These are phyloP conservation scores for Laterallus jamaicensis DNA, from an alignment of 2,113 vertebrate genomes.

Conservation along the genomic window DNA sequence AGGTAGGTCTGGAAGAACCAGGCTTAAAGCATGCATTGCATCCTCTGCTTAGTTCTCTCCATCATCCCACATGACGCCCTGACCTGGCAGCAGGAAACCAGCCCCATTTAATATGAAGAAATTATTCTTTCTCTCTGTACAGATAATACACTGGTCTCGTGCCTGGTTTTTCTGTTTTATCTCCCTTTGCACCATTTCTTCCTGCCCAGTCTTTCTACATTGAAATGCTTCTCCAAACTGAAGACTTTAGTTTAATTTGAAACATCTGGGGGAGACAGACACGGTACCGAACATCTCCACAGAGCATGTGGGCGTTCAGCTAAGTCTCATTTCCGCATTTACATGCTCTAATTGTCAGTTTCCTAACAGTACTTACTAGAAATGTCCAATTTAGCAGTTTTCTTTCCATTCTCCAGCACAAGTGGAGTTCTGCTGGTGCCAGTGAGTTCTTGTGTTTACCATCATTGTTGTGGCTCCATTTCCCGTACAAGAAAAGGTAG, in stretches of 20 bases:
- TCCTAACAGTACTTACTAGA: background rate
- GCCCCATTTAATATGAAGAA: background rate
- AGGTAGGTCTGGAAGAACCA: background rate
- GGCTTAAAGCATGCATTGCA: background rate
- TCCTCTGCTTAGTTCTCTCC: background rate
- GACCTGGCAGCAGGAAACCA: background rate
- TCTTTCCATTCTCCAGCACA: background rate
- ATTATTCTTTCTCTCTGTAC: background rate
- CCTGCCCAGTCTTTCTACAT: background rate
- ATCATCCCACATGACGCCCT: background rate
- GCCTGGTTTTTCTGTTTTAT: background rate
- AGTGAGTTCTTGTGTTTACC: background rate
- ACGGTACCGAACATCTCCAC: background rate
- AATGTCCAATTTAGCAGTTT: background rate
- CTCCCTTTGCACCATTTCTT: background rate
- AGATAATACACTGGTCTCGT: background rate
- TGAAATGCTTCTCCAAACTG: background rate
- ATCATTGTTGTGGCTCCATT: background rate
- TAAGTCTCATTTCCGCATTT: background rate
- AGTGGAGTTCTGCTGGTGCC: background rate
- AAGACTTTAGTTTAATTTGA: background rate
- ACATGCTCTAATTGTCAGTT: background rate
- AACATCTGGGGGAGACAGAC: fast-evolving
- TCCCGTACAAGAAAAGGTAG: background rate
- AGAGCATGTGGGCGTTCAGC: background rate